Evolutionary conservation across 1,140 invertebrate genomes (phyloP).

Genomic region (Pachyrhynchus sulphureomaculatus): DNA sequence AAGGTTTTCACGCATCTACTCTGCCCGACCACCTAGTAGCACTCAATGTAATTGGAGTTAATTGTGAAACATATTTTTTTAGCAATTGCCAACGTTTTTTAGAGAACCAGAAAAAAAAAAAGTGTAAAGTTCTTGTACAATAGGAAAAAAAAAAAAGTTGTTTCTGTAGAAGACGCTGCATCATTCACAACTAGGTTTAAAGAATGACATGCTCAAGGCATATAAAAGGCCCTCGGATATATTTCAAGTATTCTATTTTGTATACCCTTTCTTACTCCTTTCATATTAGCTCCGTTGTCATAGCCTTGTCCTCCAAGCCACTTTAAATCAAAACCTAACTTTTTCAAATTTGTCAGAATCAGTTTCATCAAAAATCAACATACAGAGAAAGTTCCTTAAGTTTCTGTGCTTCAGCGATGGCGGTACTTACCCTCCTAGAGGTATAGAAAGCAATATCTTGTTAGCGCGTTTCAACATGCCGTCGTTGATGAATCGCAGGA

Average conservation of each 20-base stretch:
- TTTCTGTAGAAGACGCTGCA: conserved; percentile 23
- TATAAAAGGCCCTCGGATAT: conserved; percentile 34
- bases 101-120: not conserved
- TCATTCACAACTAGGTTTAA: conserved; percentile 34
- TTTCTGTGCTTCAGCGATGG: no score
- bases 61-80: conserved; percentile 1
- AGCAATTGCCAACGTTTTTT: not conserved
- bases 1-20: conserved; percentile 18
- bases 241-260: conserved; percentile 33
- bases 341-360: conserved; percentile 5
- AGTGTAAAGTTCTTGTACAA: not conserved
- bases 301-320: conserved; percentile 44
- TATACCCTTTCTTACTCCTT: conserved; percentile 27
- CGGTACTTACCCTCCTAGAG: no score
- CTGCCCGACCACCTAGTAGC: conserved; percentile 24
- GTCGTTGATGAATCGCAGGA: no score
- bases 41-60: conserved; percentile 22
- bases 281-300: conserved; percentile 48
- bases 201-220: conserved; percentile 24
- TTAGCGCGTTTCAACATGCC: no score
- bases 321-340: conserved; percentile 25
- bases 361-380: conserved; percentile 13
- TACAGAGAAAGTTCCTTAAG: no score
- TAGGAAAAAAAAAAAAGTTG: no score
- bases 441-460: no score